Evolutionary conservation across 2,888 invertebrate genomes (phyloP).

Genomic region (Mechanitis mazaeus): DNA sequence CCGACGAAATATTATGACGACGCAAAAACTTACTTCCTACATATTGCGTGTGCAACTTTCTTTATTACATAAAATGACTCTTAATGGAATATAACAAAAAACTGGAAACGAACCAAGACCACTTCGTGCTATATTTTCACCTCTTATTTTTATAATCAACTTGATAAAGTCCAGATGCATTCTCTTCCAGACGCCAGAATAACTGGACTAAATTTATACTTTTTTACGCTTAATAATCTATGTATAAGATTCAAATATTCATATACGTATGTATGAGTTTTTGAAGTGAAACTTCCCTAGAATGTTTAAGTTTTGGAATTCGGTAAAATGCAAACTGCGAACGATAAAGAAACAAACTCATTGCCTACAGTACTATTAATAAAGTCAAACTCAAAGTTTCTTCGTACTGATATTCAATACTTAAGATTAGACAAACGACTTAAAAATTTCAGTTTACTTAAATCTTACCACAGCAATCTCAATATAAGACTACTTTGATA

Average conservation of each 20-base stretch:
- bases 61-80: conserved; percentile 29
- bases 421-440: too few relatives aligned
- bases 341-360: too few relatives aligned
- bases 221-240: background rate
- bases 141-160: conserved; percentile 16
- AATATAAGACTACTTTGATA: too few relatives aligned
- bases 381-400: too few relatives aligned
- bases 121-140: conserved; percentile 22
- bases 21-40: conserved; percentile 4
- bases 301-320: too few relatives aligned
- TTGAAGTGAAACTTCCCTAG: too few relatives aligned
- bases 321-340: too few relatives aligned
- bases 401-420: too few relatives aligned
- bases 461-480: too few relatives aligned
- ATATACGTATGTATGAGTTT: conserved; percentile 5
- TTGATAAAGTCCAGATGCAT: conserved; percentile 12
- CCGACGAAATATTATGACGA: background rate
- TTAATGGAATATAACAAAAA: conserved; percentile 22
- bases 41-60: conserved; percentile 24
- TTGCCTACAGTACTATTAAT: too few relatives aligned
- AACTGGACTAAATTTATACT: background rate
- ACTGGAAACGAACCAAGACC: conserved; percentile 22
- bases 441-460: too few relatives aligned
- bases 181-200: background rate
- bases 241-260: too few relatives aligned